phyloP scores from a whole-genome alignment of 2,797 vertebrate species.

The Neosilurus hyrtlii region DNA sequence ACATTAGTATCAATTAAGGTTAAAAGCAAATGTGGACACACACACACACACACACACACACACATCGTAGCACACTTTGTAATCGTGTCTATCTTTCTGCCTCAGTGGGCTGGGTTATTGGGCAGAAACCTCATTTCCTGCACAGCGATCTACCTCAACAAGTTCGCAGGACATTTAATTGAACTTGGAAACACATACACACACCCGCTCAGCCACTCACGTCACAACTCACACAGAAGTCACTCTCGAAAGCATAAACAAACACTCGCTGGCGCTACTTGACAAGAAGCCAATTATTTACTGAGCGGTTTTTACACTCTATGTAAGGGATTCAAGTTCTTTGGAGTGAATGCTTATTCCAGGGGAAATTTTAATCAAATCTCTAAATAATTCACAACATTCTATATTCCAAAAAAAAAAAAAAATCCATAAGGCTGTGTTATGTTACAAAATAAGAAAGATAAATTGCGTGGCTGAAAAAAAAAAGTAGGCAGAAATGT shows the following conservation, averaged over 20 bases:
- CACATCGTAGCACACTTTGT: conserved; percentile 47
- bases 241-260: conserved; percentile 52
- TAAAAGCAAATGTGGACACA: conserved; percentile 22
- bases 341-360: conserved; percentile 3
- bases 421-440: background rate
- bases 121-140: conserved; percentile 74
- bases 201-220: conserved; percentile 43
- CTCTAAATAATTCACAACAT: background rate
- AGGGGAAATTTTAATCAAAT: background rate
- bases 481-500: background rate
- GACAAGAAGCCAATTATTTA: conserved; percentile 42
- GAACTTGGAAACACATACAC: conserved; percentile 49
- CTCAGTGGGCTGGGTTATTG: conserved; percentile 62
- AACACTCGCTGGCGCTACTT: conserved; percentile 46
- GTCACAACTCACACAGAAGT: conserved; percentile 45
- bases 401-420: conserved; percentile 2
- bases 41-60: conserved; percentile 23
- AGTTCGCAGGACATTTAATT: conserved; percentile 58
- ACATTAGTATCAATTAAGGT: conserved; percentile 14
- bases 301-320: conserved; percentile 38
- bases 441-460: conserved; percentile 2
- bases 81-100: conserved; percentile 73
- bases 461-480: background rate
- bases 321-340: conserved; percentile 19
- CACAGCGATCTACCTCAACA: conserved; percentile 72